Base-by-base conservation (phyloP, 2,888 invertebrate genomes). In the Drosophila peninsularis region DNA sequence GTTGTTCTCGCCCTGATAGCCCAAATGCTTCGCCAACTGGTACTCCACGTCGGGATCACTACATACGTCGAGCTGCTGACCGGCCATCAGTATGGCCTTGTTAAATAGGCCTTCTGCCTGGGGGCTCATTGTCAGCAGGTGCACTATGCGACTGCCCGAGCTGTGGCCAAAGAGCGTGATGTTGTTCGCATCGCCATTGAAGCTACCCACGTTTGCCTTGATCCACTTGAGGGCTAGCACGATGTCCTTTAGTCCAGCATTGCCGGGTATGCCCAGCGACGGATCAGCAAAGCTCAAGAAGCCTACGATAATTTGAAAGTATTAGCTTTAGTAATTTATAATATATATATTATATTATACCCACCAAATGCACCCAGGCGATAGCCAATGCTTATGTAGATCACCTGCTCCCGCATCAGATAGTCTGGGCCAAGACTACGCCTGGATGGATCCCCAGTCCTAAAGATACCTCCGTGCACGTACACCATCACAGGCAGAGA, bases 151-250 rank as follows among this genome's bases (percentile, higher is more conserved):
- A 37, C 90, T 91, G 11, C 94, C 94, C 17, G 93, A 92, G 80
- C 93, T 93, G 72, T 93, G 93, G 0, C 94, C 94, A 71, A 93
- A 93, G 2, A 94, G 76, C 1, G 93, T 93, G 0, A 91, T 92
- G 69, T 93, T 93, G 17, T 92, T 78, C 0, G 92, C 89, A 84
- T 94, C 93, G 2, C 94, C 94, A 71, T 93, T 92, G 73, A 94
- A 94, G 36, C 84, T 74, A 7, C 64, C 34, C 21, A 92, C 92
- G 78, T 94, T 93, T 5, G 88, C 86, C 66, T 92, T 91, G 2
- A 93, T 90, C 93, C 93, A 94, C 75, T 91, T 90, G 24, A 94
- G 80, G 1, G 93, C 93, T 58, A 93, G 66, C 1, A 93, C 84
- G 82, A 93, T 90, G 75, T 94, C 93, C 83, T 93, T 93, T 0